Percentiles rank a stretch among this genome's conserved stretches.
These are phyloP conservation scores for Pemphigus obesinymphae DNA, from an alignment of 1,140 invertebrate species.

Conservation along the genomic window DNA sequence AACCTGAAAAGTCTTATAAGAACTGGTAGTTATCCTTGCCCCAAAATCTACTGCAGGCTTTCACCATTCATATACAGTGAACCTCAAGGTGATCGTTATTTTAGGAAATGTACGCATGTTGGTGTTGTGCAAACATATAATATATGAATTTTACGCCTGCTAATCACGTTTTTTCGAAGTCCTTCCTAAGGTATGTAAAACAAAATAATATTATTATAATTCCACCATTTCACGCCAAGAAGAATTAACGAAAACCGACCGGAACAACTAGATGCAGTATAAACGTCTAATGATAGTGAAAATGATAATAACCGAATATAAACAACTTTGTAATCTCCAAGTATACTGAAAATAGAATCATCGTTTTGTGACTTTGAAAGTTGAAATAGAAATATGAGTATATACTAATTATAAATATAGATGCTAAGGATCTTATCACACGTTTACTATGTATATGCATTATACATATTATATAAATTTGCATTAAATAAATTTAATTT, in stretches of 20 bases:
- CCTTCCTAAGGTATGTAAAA: neutral
- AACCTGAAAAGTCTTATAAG: slow-evolving; percentile 3
- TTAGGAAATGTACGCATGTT: slow-evolving; percentile 32
- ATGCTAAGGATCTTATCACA: no score
- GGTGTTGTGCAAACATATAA: slow-evolving; percentile 31
- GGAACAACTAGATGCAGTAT: neutral
- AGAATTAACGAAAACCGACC: neutral
- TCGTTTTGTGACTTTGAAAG: no score
- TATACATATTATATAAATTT: no score
- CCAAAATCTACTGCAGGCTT: slow-evolving; percentile 34
- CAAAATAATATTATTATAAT: neutral
- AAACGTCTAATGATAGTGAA: neutral
- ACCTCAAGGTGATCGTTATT: slow-evolving; percentile 37
- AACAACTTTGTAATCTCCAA: neutral
- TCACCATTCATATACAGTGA: neutral
- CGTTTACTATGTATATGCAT: no score
- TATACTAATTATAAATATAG: no score
- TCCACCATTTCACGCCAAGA: no score
- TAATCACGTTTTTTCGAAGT: slow-evolving; percentile 5
- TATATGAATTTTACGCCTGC: neutral
- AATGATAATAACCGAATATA: neutral
- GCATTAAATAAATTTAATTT: no score
- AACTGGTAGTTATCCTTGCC: slow-evolving; percentile 37
- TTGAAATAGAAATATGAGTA: no score
- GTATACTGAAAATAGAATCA: no score